Percentiles rank a stretch among this genome's conserved stretches.
These are phyloP conservation scores for Cryptoprocta ferox DNA, from an alignment of 2,797 vertebrate genomes.

Conservation along the genomic window DNA sequence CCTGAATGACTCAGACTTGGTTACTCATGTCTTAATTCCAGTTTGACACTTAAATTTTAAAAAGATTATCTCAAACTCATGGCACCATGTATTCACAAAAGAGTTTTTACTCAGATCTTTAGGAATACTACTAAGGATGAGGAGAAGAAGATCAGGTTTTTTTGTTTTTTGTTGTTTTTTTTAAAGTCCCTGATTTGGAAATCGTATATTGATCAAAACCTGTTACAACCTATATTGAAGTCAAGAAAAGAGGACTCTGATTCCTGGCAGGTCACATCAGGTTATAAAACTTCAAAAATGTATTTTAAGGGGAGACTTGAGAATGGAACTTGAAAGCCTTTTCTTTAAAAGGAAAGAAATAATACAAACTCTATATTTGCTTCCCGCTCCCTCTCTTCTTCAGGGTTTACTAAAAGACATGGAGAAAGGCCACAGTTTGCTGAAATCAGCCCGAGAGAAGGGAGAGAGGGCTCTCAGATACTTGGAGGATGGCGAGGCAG, in stretches of 20 bases:
- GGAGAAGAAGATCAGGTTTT: neutral
- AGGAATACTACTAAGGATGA: neutral
- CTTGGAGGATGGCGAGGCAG: constrained; percentile 90
- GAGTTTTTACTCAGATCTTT: neutral
- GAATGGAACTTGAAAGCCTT: neutral
- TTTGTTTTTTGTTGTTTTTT: neutral
- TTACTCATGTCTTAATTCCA: neutral
- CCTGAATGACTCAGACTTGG: neutral
- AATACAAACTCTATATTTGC: neutral
- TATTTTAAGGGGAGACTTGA: neutral
- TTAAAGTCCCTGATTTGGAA: neutral
- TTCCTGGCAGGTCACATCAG: neutral
- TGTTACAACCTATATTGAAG: neutral
- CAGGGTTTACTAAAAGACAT: constrained; percentile 91
- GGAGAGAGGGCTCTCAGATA: constrained; percentile 90
- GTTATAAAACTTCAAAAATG: neutral
- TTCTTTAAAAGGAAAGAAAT: neutral
- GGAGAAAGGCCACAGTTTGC: constrained; percentile 93
- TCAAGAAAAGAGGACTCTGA: neutral
- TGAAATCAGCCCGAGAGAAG: constrained; percentile 94
- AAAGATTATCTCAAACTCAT: neutral
- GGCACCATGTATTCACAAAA: fast-evolving
- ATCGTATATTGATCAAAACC: neutral
- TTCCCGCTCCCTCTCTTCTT: constrained; percentile 9
- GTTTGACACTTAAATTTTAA: neutral